phyloP scores from a whole-genome alignment of 2,113 vertebrate genomes.

The Scopus umbretta region DNA sequence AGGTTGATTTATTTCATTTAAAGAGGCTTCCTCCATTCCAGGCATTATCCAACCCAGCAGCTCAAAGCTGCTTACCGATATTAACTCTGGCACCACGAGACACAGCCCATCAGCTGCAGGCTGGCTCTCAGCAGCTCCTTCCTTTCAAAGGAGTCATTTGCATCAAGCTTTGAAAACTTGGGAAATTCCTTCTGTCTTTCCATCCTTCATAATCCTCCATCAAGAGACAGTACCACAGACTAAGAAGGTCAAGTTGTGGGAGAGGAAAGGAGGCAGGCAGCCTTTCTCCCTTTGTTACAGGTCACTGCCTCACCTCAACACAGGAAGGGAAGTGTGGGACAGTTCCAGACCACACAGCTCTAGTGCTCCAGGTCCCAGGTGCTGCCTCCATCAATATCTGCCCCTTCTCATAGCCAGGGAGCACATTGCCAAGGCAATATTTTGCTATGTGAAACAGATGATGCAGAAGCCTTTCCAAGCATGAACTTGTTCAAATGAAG shows the following conservation, averaged over 20 bases:
- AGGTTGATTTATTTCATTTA: not conserved
- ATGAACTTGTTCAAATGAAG: not conserved
- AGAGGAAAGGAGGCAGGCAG: not conserved
- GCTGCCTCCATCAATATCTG: not conserved
- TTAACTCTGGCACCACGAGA: not conserved
- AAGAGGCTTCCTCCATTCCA: not conserved
- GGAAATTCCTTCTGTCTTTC: not conserved
- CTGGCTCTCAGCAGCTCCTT: not conserved
- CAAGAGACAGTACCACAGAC: not conserved
- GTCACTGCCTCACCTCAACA: not conserved
- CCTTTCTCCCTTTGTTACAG: not conserved
- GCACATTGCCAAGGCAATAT: not conserved
- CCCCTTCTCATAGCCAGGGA: not conserved
- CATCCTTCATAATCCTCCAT: not conserved
- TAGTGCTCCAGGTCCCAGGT: not conserved
- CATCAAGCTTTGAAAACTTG: not conserved
- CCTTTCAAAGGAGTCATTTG: not conserved
- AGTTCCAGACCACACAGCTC: not conserved
- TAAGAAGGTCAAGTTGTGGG: not conserved
- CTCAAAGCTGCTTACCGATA: constrained; percentile 2
- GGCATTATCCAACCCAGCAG: not conserved
- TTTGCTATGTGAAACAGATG: not conserved
- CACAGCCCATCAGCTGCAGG: not conserved
- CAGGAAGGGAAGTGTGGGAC: not conserved
- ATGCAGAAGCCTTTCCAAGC: not conserved